phyloP scores from a whole-genome alignment of 2,888 invertebrate species.

The Eustalomyia histrio region DNA sequence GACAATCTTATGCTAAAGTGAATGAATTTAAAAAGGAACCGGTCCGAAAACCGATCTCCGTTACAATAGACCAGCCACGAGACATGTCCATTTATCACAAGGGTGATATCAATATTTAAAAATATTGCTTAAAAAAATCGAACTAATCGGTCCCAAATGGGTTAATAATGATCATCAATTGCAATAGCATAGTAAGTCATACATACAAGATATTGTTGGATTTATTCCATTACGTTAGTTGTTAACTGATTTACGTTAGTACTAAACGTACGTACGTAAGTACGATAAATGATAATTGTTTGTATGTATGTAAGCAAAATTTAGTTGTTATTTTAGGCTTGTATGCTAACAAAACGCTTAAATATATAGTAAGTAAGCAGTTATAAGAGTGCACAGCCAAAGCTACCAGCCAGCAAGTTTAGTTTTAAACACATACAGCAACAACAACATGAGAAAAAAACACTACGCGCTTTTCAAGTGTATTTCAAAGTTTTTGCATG shows the following conservation, averaged over 20 bases:
- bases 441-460: constrained; percentile 7
- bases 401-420: constrained; percentile 34
- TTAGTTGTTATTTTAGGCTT: constrained; percentile 31
- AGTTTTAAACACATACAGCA: neutral
- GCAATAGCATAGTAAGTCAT: constrained; percentile 1
- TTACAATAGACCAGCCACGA: no score
- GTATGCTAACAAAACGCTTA: constrained; percentile 1
- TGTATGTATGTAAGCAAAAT: neutral
- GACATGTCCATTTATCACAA: no score
- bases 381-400: constrained; percentile 3
- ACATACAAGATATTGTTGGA: neutral
- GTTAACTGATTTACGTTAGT: neutral
- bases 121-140: no score
- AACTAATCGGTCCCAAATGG: neutral
- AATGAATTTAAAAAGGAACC: no score
- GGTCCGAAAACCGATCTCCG: no score
- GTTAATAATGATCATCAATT: constrained; percentile 53
- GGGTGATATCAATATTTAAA: no score
- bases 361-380: constrained; percentile 1
- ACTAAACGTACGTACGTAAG: neutral
- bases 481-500: constrained; percentile 74
- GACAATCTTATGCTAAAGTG: no score
- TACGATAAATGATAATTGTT: neutral
- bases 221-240: constrained; percentile 4
- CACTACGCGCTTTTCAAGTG: constrained; percentile 46